Percentiles rank a stretch among this genome's conserved stretches.
Conservation (phyloP, 1,140 invertebrate genomes). For the Paraescarpia echinospica region DNA sequence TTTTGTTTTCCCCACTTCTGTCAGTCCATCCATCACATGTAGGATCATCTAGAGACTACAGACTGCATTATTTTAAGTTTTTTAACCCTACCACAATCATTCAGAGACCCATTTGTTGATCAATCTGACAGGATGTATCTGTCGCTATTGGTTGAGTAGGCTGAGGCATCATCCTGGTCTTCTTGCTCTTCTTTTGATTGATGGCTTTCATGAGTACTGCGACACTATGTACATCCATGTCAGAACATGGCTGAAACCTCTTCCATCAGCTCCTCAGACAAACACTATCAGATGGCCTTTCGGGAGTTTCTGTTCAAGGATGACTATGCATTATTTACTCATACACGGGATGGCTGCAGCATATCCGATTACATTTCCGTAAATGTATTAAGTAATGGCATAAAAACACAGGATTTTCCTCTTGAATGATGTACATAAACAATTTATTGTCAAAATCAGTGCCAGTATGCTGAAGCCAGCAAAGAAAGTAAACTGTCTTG, state of each 20-base stretch:
- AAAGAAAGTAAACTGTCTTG: background rate
- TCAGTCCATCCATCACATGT: background rate
- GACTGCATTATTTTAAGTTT: background rate
- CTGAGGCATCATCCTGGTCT: background rate
- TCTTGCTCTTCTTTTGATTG: background rate
- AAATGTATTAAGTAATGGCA: background rate
- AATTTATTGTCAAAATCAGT: background rate
- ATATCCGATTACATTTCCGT: background rate
- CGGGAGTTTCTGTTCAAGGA: background rate
- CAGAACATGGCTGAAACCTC: background rate
- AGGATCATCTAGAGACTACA: background rate
- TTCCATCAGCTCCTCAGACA: background rate
- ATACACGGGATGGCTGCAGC: background rate
- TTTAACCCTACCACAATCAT: background rate
- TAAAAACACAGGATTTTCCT: background rate
- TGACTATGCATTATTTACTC: background rate
- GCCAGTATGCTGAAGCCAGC: background rate
- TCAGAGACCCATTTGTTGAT: background rate
- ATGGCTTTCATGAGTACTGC: background rate
- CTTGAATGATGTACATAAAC: background rate
- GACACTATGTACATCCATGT: background rate
- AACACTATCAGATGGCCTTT: background rate
- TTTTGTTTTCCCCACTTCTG: background rate
- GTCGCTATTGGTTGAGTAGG: background rate
- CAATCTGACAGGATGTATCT: background rate